Conservation (phyloP, 2,888 invertebrate genomes). For the Desoria tigrina region DNA sequence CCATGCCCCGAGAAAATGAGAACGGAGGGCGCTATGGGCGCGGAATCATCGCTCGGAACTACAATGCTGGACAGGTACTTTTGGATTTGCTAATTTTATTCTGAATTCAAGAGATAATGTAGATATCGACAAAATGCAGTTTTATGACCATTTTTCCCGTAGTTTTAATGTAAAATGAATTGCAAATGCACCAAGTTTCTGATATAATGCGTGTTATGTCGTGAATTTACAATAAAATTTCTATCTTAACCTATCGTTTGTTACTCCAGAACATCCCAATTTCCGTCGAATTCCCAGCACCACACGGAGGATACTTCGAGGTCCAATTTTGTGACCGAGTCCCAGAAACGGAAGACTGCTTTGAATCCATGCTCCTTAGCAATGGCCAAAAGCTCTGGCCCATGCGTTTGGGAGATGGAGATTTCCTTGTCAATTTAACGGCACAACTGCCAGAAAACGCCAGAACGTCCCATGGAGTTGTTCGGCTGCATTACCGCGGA, state of each 20-base stretch:
- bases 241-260: too few relatives aligned
- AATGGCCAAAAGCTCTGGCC: constrained; percentile 32
- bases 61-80: constrained; percentile 39
- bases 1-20: constrained; percentile 33
- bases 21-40: constrained; percentile 37
- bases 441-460: constrained; percentile 22
- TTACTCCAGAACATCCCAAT: constrained; percentile 21
- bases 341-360: constrained; percentile 32
- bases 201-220: not conserved
- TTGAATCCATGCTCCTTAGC: constrained; percentile 12
- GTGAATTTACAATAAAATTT: not conserved
- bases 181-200: not conserved
- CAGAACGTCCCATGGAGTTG: constrained; percentile 18
- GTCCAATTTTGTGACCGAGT: constrained; percentile 25
- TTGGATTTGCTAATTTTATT: too few relatives aligned
- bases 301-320: constrained; percentile 27
- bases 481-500: constrained; percentile 32
- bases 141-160: too few relatives aligned
- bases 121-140: not conserved
- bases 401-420: constrained; percentile 28
- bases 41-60: constrained; percentile 31
- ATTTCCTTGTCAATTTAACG: constrained; percentile 13
- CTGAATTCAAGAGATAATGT: not conserved
- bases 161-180: not conserved
- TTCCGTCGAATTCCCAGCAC: constrained; percentile 23